A percentile compares a stretch with the other conserved stretches of the same genome.
Conservation (phyloP, 2,113 vertebrate species). For the Cairina moschata region DNA sequence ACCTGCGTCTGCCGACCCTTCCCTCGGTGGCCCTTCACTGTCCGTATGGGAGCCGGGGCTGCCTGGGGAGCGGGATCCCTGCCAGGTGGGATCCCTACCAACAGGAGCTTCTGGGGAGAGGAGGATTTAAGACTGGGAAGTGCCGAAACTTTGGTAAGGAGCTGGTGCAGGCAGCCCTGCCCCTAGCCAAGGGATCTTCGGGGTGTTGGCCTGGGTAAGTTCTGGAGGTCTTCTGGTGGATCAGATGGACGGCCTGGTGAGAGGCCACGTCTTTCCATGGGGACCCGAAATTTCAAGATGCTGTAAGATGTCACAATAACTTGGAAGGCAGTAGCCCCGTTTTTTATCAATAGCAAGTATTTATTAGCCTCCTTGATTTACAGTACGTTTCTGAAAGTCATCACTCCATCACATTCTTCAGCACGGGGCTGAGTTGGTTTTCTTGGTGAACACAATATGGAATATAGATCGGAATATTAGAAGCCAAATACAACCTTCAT, state of each 20-base stretch:
- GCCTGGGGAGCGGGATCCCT: background rate
- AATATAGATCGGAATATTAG: conserved; percentile 67
- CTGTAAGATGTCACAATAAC: conserved; percentile 40
- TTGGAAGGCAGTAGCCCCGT: conserved; percentile 54
- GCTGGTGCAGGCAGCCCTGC: background rate
- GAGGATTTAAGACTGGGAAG: background rate
- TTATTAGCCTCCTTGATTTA: conserved; percentile 73
- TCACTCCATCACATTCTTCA: conserved; percentile 69
- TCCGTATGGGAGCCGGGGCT: background rate
- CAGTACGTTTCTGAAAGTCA: conserved; percentile 68
- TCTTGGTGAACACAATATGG: conserved; percentile 70
- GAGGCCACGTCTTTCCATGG: background rate
- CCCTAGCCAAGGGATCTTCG: background rate
- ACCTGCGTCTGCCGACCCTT: background rate
- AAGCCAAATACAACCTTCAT: conserved; percentile 74
- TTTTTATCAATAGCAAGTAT: conserved; percentile 70
- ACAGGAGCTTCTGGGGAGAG: accelerated
- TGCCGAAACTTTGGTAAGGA: background rate
- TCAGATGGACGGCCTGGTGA: background rate
- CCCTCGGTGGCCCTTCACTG: background rate
- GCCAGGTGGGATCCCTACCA: background rate
- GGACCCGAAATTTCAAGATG: background rate
- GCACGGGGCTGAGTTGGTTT: conserved; percentile 57
- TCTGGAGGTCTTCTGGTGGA: conserved; percentile 2
- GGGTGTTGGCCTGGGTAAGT: background rate